Base-by-base conservation (phyloP, 92 coral and sea anemone species). In the Siderastrea siderea region DNA sequence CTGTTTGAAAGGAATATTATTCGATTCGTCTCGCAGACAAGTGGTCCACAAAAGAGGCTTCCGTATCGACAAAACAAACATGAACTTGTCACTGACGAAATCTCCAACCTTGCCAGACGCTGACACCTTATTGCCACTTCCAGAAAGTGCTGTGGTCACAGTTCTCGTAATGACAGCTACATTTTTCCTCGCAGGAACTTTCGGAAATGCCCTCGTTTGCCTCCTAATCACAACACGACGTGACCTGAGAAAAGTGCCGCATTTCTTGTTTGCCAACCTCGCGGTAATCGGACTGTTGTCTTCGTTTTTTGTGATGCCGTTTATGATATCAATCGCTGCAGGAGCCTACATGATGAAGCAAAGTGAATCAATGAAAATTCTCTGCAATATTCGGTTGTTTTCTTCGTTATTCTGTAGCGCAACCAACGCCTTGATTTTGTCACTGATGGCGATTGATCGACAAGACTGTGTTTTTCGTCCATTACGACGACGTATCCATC, bases 401-500 rank as follows among this genome's bases (percentile, higher is more conserved):
- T 43, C 45, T n/a, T 44, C 80, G 45, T 76, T 76, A 26, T 76
- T 76, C 44, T 76, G 80, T 54, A 76, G 68, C 3, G 38, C 80
- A 15, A 15, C 58, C 53, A 76, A 76, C 26, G 68, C 80, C 10
- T 38, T 57, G 66, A 55, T 49, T 14, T 75, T 75, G 67, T 75
- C 80, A 43, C 47, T 75, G 14, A 75, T 75, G 80, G 80, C 80
- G 4, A 14, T 76, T 5, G 80, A 75, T 57, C 80, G 80, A 0
- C 65, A 76, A 45, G 80, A 76, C 68, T 76, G 80, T 13, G 64
- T 76, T 57, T 76, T 45, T 45, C 80, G 80, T 45, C 80, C 80
- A 2, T 6, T 76, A 10, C 52, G 68, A 43, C 80, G 80, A 8
- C 80, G 68, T 57, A 26, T 75, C 17, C 14, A 58, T 1, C 10